phyloP scores from a whole-genome alignment of 2,888 invertebrate genomes.

The Eugnorisma glareosa region DNA sequence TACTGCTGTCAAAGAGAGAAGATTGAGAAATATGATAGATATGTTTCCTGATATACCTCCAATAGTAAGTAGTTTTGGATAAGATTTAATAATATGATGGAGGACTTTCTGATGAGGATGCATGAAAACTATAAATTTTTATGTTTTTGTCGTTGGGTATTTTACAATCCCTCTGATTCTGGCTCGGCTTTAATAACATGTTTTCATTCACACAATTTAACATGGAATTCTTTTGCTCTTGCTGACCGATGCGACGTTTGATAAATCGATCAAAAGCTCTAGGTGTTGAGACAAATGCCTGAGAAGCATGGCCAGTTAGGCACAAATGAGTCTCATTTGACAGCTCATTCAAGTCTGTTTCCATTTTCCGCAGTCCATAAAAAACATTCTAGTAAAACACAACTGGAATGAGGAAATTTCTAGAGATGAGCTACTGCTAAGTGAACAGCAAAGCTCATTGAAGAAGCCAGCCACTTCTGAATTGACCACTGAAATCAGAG shows the following conservation, averaged over 20 bases:
- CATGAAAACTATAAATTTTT: not conserved
- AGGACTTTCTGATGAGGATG: not conserved
- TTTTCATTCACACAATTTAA: not conserved
- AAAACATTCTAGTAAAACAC: constrained; percentile 89
- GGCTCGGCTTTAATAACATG: not conserved
- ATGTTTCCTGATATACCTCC: constrained; percentile 92
- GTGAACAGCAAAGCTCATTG: not conserved
- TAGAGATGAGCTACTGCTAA: constrained; percentile 88
- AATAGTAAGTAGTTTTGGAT: constrained; percentile 82
- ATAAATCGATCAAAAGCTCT: not conserved
- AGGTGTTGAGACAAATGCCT: not conserved
- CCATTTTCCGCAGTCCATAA: constrained; percentile 85
- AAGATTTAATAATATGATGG: not conserved
- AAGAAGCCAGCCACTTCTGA: constrained; percentile 68
- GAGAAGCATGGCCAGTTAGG: not conserved
- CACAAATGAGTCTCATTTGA: constrained; percentile 1
- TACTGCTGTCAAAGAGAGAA: constrained; percentile 89
- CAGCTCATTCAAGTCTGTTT: not conserved
- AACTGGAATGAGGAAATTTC: constrained; percentile 90
- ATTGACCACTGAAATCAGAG: constrained; percentile 87
- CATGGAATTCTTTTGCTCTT: not conserved
- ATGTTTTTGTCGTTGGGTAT: not conserved
- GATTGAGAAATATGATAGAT: constrained; percentile 91
- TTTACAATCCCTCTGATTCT: not conserved
- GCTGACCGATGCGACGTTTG: not conserved